Conservation (phyloP, 2,797 vertebrate species). For the Anableps anableps region DNA sequence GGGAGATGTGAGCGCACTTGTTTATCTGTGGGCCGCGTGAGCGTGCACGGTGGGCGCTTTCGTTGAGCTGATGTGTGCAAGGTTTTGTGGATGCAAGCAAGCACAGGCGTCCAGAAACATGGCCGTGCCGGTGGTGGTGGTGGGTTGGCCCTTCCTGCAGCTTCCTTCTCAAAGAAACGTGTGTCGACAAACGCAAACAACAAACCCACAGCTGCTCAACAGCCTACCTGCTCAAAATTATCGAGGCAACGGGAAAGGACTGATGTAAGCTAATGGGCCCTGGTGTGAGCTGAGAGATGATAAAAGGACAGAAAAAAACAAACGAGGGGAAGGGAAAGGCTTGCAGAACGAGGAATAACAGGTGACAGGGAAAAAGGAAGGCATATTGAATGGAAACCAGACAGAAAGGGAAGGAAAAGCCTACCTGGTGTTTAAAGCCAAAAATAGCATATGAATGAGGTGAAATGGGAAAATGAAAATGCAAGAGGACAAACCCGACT, state of each 20-base stretch:
- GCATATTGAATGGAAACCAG: conserved; percentile 15
- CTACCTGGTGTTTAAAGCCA: conserved; percentile 30
- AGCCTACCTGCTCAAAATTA: conserved; percentile 57
- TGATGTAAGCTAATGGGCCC: conserved; percentile 57
- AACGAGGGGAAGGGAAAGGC: conserved; percentile 49
- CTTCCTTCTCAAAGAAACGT: conserved; percentile 62
- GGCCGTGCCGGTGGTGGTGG: conserved; percentile 10
- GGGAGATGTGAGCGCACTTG: conserved; percentile 80
- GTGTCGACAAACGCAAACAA: conserved; percentile 11
- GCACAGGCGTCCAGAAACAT: conserved; percentile 19
- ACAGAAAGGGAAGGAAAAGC: conserved; percentile 14
- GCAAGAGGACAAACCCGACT: conserved; percentile 25
- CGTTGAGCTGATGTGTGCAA: conserved; percentile 62
- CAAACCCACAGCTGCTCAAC: conserved; percentile 36
- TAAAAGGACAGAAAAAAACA: conserved; percentile 26
- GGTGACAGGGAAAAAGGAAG: conserved; percentile 11
- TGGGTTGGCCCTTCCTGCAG: conserved; percentile 37
- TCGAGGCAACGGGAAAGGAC: conserved; percentile 51
- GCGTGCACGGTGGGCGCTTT: conserved; percentile 58
- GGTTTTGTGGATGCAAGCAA: conserved; percentile 23
- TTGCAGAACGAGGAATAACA: conserved; percentile 38
- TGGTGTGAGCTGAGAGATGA: conserved; percentile 42
- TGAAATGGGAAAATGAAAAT: conserved; percentile 20
- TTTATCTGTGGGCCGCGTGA: conserved; percentile 82
- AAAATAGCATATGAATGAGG: conserved; percentile 3